Percentiles rank a stretch among this genome's conserved stretches.
These are phyloP conservation scores for Perithous albicinctus DNA, from an alignment of 2,888 invertebrate genomes.

Conservation along the genomic window DNA sequence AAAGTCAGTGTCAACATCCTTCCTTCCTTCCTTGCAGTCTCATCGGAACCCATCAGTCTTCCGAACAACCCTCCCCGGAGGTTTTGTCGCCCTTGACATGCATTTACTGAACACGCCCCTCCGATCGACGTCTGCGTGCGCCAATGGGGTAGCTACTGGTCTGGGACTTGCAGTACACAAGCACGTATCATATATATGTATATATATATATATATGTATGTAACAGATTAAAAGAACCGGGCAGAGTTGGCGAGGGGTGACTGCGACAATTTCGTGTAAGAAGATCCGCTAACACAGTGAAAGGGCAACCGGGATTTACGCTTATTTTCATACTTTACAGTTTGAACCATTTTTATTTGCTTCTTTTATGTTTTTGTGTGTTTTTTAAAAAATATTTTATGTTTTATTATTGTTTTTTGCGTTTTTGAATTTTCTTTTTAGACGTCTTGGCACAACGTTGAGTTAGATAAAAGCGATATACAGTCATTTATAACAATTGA, in stretches of 20 bases:
- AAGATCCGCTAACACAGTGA: conserved; percentile 74
- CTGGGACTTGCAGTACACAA: conserved; percentile 32
- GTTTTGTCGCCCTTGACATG: conserved; percentile 66
- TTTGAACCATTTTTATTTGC: too few species aligned
- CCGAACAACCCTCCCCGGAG: conserved; percentile 20
- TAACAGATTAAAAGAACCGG: neutral
- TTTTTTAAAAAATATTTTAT: too few species aligned
- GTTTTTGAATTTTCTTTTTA: too few species aligned
- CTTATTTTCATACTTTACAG: too few species aligned
- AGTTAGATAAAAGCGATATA: too few species aligned
- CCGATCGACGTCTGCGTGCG: conserved; percentile 72
- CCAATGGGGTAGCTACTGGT: conserved; percentile 20
- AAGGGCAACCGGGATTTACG: neutral
- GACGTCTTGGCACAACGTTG: too few species aligned
- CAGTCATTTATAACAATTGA: too few species aligned
- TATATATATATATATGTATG: neutral
- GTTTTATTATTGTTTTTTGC: too few species aligned
- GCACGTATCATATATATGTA: neutral
- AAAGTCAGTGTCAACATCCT: conserved; percentile 26
- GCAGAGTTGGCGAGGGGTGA: conserved; percentile 53
- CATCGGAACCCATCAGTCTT: conserved; percentile 31
- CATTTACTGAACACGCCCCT: conserved; percentile 76
- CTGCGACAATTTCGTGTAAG: conserved; percentile 73
- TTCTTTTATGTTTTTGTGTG: too few species aligned
- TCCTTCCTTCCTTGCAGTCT: conserved; percentile 23